phyloP scores from a whole-genome alignment of 2,113 vertebrate species.

The Chaenocephalus aceratus region DNA sequence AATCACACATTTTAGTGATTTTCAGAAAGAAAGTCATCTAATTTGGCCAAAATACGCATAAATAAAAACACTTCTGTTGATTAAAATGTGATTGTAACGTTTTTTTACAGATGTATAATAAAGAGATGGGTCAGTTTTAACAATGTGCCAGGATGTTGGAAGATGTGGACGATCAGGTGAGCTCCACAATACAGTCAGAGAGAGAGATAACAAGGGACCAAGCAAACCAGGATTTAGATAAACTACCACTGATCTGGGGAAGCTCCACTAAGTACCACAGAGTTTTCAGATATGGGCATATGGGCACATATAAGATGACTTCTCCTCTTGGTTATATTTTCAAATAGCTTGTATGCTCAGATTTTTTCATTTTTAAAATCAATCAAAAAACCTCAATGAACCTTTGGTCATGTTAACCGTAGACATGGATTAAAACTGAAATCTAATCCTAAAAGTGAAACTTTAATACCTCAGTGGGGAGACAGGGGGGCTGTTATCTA shows the following conservation, averaged over 20 bases:
- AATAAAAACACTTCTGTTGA: not conserved
- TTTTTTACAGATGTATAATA: not conserved
- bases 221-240: conserved; percentile 22
- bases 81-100: not conserved
- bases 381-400: too few species aligned
- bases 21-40: not conserved
- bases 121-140: not conserved
- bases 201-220: not conserved
- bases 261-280: not conserved
- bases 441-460: not conserved
- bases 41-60: not conserved
- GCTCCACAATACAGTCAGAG: not conserved
- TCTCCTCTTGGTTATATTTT: not conserved
- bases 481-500: not conserved
- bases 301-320: too few species aligned
- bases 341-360: not conserved
- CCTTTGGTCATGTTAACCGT: not conserved
- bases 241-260: conserved; percentile 12
- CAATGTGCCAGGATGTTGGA: not conserved
- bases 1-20: not conserved
- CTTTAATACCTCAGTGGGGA: not conserved
- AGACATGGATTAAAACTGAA: not conserved
- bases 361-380: not conserved
- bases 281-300: not conserved
- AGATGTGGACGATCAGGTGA: conserved; percentile 3